Conservation (phyloP, 2,797 vertebrate genomes). For the Diplodus puntazzo region DNA sequence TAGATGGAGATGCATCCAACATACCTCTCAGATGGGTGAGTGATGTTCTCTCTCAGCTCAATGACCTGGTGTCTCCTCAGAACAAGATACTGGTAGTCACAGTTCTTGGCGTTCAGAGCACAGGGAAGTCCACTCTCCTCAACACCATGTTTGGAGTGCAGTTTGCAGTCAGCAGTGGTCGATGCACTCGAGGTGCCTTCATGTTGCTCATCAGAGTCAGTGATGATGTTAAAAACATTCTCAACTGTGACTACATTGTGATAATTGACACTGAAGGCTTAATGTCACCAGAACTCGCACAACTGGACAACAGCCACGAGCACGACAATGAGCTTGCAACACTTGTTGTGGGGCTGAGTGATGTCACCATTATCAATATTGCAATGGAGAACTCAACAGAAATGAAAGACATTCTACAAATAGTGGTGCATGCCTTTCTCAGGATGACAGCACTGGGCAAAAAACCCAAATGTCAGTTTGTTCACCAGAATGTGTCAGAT, state of each 20-base stretch:
- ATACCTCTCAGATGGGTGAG: no score
- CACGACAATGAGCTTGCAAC: slow-evolving; percentile 85
- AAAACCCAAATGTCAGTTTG: slow-evolving; percentile 75
- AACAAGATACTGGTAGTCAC: no score
- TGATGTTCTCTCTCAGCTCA: no score
- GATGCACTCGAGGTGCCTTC: slow-evolving; percentile 79
- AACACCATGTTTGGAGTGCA: no score
- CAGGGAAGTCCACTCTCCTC: no score
- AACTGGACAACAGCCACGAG: slow-evolving; percentile 78
- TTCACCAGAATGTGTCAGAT: no score
- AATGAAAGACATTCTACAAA: slow-evolving; percentile 52
- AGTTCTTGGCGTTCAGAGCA: no score
- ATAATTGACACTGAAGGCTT: slow-evolving; percentile 84
- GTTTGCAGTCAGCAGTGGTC: no score
- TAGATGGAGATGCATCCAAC: no score
- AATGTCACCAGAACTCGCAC: slow-evolving; percentile 79
- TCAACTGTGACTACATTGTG: slow-evolving; percentile 81
- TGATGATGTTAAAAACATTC: slow-evolving; percentile 69
- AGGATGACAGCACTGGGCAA: slow-evolving; percentile 81
- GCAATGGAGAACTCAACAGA: no score
- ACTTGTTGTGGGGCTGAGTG: slow-evolving; percentile 79
- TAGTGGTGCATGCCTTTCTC: slow-evolving; percentile 81
- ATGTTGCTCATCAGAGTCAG: slow-evolving; percentile 80
- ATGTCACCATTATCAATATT: no score
- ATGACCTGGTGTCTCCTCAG: no score